Evolutionary conservation across 2,113 vertebrate genomes (phyloP).

Genomic region (Phylloscopus whistleri): DNA sequence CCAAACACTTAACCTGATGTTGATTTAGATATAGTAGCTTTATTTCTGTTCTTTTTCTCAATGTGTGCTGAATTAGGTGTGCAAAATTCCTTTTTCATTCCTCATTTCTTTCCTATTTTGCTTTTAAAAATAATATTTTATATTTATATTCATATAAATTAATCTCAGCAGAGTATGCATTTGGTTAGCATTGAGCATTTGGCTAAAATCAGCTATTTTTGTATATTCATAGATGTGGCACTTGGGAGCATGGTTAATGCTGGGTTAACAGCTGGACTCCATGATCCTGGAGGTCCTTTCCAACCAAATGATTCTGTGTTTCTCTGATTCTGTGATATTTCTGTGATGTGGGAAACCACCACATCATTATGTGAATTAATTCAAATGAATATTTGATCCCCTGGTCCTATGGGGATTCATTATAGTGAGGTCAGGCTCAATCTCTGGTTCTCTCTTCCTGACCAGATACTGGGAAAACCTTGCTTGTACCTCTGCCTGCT

Average conservation of each 20-base stretch:
- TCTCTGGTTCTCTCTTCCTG: neutral
- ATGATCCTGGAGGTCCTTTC: neutral
- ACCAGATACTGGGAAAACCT: neutral
- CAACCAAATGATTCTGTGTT: neutral
- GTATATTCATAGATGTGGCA: neutral
- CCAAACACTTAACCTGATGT: neutral
- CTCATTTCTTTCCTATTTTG: neutral
- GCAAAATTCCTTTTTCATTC: neutral
- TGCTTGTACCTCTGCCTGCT: neutral
- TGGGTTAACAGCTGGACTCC: neutral
- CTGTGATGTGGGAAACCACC: neutral
- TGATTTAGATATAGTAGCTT: neutral
- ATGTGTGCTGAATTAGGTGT: neutral
- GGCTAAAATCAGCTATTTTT: neutral
- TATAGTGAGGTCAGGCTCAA: neutral
- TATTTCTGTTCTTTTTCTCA: neutral
- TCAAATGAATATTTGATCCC: neutral
- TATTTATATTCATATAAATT: neutral
- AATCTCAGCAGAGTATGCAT: neutral
- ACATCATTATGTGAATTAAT: neutral
- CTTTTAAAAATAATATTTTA: neutral
- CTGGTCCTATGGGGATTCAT: neutral
- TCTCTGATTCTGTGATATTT: neutral
- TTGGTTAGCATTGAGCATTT: neutral
- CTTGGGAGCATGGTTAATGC: neutral